Base-by-base conservation (phyloP, 2,797 vertebrate genomes). In the Furcifer pardalis region DNA sequence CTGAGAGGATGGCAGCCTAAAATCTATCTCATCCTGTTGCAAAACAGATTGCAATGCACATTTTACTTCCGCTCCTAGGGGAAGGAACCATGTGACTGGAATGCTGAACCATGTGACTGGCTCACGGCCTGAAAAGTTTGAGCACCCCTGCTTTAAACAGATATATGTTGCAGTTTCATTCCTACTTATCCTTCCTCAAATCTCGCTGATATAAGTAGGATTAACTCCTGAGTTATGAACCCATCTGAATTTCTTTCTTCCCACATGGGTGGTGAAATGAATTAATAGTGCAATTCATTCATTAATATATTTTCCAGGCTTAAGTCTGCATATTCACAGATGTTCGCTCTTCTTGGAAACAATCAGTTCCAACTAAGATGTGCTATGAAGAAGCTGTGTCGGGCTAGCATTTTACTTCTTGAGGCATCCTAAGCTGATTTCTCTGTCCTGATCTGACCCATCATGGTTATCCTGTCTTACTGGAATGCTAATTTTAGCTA, bases 401-500 rank as follows among this genome's bases (percentile, higher is more conserved):
- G 30, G 25, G 9, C 4, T 65, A n/a, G 25, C n/a, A 65, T 44
- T 63, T 72, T 32, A 56, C 27, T 83, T 63, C 44, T 80, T 56
- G 0, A 1, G n/a, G 71, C 12, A 32, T 46, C 21, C 49, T 65
- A 82, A 56, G 69, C 68, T 21, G n/a, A n/a, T 15, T 13, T 35
- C 49, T 25, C 32, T 82, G 66, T 62, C 90, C 87, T 56, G 9
- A 23, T 37, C 0, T 30, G 78, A 59, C 84, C 84, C 0, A 0
- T 1, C 13, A 27, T 2, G 30, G 42, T 44, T 52, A 15, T 46
- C 63, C 32, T 74, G n/a, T 68, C 46, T 86, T 63, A 5, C 30
- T 37, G 72, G 77, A 86, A 40, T 74, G n/a, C 35, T 63, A 66
- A 81, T 89, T 83, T 35, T 83, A 74, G 27, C 81, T 56, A 21